A percentile compares a stretch with the other conserved stretches of the same genome.
Conservation (phyloP, 2,888 invertebrate species). For the Xanthia icteritia region DNA sequence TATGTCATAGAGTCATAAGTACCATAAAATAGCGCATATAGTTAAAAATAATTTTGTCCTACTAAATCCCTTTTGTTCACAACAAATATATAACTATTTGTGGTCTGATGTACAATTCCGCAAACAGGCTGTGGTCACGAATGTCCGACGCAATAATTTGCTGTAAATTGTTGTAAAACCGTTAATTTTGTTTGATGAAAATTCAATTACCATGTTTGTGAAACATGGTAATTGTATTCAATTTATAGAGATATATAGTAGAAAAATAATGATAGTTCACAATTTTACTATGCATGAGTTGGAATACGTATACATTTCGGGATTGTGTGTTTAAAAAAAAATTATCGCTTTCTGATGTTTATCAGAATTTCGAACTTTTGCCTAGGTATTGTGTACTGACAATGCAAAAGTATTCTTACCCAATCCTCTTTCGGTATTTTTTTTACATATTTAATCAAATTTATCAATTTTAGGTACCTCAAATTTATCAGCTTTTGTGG, state of each 20-base stretch:
- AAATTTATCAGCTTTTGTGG: neutral
- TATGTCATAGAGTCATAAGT: too few relatives aligned
- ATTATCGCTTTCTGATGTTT: neutral
- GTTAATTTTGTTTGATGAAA: constrained; percentile 32
- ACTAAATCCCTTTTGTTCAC: neutral
- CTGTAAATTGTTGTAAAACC: constrained; percentile 21
- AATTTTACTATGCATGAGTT: neutral
- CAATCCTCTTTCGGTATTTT: too few relatives aligned
- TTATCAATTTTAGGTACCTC: neutral
- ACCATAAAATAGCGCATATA: too few relatives aligned
- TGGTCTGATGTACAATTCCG: neutral
- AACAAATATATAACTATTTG: constrained; percentile 26
- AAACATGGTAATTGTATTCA: neutral
- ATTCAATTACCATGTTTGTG: too few relatives aligned
- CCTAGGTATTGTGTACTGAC: too few relatives aligned
- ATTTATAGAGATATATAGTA: neutral
- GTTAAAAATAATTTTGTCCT: too few relatives aligned
- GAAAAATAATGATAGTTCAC: neutral
- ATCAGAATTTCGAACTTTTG: too few relatives aligned
- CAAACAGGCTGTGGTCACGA: constrained; percentile 26
- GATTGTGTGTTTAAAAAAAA: neutral
- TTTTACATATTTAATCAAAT: too few relatives aligned
- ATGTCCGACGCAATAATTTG: constrained; percentile 15
- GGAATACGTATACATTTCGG: neutral
- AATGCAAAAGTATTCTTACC: neutral